Percentiles rank a stretch among this genome's conserved stretches.
phyloP scores from a whole-genome alignment of 2,113 vertebrate species.

The Mystacornis crossleyi region DNA sequence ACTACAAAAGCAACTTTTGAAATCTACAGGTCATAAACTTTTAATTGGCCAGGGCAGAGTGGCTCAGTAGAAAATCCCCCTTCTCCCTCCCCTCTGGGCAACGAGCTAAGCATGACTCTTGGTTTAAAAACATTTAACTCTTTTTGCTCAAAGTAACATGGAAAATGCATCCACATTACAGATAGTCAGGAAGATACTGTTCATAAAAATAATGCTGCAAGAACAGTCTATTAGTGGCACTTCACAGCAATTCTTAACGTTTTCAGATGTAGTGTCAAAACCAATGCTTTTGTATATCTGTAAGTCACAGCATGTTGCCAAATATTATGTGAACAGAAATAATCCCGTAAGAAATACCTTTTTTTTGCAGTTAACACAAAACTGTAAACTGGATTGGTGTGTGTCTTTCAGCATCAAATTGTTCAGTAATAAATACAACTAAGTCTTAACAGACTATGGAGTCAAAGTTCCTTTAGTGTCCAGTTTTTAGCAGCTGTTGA shows the following conservation, averaged over 20 bases:
- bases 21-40: slow-evolving; percentile 61
- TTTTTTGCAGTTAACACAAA: slow-evolving; percentile 56
- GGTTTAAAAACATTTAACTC: slow-evolving; percentile 43
- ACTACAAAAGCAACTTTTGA: slow-evolving; percentile 64
- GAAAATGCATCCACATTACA: neutral
- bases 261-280: slow-evolving; percentile 64
- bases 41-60: slow-evolving; percentile 44
- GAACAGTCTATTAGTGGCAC: slow-evolving; percentile 54
- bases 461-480: slow-evolving; percentile 71
- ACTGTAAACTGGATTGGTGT: slow-evolving; percentile 60
- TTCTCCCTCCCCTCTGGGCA: slow-evolving; percentile 32
- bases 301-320: slow-evolving; percentile 53
- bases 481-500: slow-evolving; percentile 79
- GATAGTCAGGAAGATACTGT: slow-evolving; percentile 26
- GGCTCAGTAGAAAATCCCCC: slow-evolving; percentile 38
- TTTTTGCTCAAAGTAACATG: slow-evolving; percentile 31
- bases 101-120: slow-evolving; percentile 16
- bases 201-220: slow-evolving; percentile 55
- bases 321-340: slow-evolving; percentile 38
- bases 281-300: neutral
- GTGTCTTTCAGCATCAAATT: slow-evolving; percentile 75
- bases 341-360: slow-evolving; percentile 5
- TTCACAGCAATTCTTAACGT: slow-evolving; percentile 54
- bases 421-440: slow-evolving; percentile 77
- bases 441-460: slow-evolving; percentile 63